phyloP scores from a whole-genome alignment of 2,797 vertebrate genomes.

The Anguilla megastoma region DNA sequence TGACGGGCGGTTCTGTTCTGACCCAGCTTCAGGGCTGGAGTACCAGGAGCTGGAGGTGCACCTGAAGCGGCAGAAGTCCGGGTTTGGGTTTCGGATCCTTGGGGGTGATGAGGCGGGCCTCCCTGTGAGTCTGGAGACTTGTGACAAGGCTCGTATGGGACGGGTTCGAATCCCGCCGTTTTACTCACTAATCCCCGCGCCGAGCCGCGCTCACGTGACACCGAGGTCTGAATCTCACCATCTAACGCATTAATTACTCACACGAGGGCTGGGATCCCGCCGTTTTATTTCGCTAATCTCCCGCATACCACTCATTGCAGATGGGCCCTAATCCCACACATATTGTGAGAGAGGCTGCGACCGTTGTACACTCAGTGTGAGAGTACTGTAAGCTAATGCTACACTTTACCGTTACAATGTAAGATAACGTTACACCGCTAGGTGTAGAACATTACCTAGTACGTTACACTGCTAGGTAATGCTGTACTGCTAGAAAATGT shows the following conservation, averaged over 20 bases:
- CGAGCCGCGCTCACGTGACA: neutral
- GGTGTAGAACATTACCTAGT: neutral
- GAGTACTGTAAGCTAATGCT: neutral
- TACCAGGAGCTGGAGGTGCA: constrained; percentile 96
- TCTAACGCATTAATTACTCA: constrained; percentile 1
- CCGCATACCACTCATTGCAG: constrained; percentile 34
- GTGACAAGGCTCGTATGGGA: constrained; percentile 80
- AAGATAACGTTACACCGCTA: neutral
- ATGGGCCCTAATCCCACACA: neutral
- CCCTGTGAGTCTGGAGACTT: constrained; percentile 87
- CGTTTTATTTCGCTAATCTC: neutral
- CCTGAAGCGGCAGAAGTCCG: constrained; percentile 93
- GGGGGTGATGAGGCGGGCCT: constrained; percentile 97
- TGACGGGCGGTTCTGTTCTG: neutral
- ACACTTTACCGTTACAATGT: neutral
- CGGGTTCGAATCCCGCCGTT: constrained; percentile 71
- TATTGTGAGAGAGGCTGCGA: neutral
- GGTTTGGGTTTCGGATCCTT: constrained; percentile 96
- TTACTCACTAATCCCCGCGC: constrained; percentile 51
- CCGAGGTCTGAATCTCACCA: constrained; percentile 25
- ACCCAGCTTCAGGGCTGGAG: constrained; percentile 74
- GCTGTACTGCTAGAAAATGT: neutral
- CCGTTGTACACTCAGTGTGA: neutral
- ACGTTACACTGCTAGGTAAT: neutral
- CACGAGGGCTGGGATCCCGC: neutral